Conservation (phyloP, 2,888 invertebrate genomes). For the Lutraria lutraria region DNA sequence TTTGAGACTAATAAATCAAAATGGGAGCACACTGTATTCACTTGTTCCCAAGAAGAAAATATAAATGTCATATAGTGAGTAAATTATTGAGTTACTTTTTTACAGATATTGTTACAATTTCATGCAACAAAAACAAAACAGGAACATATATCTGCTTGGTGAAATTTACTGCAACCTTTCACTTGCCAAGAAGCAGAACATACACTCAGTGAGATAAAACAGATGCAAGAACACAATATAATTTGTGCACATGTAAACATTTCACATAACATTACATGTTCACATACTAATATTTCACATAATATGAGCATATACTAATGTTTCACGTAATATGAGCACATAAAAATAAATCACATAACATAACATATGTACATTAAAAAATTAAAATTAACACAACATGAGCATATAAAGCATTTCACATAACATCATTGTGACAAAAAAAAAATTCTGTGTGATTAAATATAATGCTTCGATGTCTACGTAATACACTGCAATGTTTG, state of each 20-base stretch:
- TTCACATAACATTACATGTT: not conserved
- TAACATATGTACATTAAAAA: not conserved
- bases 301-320: not conserved
- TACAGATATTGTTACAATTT: not conserved
- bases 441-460: no score
- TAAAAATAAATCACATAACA: not conserved
- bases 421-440: no score
- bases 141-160: not conserved
- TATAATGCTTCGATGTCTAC: no score
- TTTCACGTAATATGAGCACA: not conserved
- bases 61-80: conserved; percentile 19
- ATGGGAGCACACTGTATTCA: conserved; percentile 14
- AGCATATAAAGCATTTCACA: no score
- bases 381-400: no score
- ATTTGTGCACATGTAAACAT: not conserved
- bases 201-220: not conserved
- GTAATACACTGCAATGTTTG: no score
- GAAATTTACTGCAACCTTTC: not conserved
- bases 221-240: not conserved
- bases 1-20: conserved; percentile 23
- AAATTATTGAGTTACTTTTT: not conserved
- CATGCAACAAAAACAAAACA: not conserved
- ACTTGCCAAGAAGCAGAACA: not conserved
- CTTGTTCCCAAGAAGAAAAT: conserved; percentile 23
- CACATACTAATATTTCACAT: not conserved